These are phyloP conservation scores for Drosophila melanica DNA, from an alignment of 1,140 invertebrate genomes.

Conservation along the genomic window DNA sequence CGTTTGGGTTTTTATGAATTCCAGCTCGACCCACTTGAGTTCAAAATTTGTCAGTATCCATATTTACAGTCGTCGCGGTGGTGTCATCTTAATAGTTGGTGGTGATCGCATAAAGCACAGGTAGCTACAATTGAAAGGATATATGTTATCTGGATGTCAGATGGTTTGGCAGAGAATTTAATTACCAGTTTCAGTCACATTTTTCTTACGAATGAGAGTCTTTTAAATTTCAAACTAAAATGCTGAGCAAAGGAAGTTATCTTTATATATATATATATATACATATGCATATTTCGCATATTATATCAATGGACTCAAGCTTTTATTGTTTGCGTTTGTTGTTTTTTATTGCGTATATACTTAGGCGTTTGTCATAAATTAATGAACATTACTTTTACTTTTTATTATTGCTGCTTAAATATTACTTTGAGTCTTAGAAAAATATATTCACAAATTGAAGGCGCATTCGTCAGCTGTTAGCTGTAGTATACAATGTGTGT, in stretches of 20 bases:
- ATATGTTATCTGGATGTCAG: neutral
- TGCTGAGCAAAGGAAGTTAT: slow-evolving; percentile 44
- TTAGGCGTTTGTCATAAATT: slow-evolving; percentile 35
- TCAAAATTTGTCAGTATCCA: neutral
- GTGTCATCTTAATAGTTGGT: too few relatives aligned
- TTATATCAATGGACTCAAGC: neutral
- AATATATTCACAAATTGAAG: slow-evolving; percentile 74
- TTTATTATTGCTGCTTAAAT: slow-evolving; percentile 25
- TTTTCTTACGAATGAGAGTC: neutral
- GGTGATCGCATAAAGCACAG: too few relatives aligned
- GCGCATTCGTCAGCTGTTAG: slow-evolving; percentile 63
- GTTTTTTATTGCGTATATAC: slow-evolving; percentile 53
- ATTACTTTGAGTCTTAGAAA: slow-evolving; percentile 28
- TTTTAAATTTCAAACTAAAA: slow-evolving; percentile 39
- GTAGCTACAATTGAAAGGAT: neutral
- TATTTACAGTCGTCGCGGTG: neutral
- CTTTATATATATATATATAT: neutral
- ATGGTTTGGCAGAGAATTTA: neutral
- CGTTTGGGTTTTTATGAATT: neutral
- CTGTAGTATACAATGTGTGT: slow-evolving; percentile 49
- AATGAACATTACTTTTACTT: slow-evolving; percentile 37
- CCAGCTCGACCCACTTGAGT: neutral
- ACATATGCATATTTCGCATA: too few relatives aligned
- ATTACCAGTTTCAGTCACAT: neutral
- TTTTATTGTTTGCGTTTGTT: slow-evolving; percentile 7